Base-by-base conservation (phyloP, 2,113 vertebrate genomes). In the Rhinopomastus cyanomelas region DNA sequence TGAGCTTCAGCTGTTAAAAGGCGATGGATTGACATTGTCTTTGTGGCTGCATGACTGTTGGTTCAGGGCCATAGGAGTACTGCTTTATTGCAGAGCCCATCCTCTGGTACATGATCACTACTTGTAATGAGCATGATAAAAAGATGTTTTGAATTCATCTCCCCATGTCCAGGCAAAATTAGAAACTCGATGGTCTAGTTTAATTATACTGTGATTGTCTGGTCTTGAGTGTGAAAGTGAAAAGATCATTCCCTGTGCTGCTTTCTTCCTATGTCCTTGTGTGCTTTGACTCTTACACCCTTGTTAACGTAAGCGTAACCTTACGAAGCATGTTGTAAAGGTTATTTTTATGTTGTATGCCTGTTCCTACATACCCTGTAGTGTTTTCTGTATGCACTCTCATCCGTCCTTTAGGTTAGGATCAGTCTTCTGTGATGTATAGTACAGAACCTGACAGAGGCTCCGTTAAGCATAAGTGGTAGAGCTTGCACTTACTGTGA, bases 21-120 rank as follows among this genome's bases (percentile, higher is more conserved):
- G 21, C 1, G 0, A 13, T 26, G 34, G 32, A 52, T 85, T 78
- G 84, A 32, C 22, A 12, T 32, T 87, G 4, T 81, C 1, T 0
- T 52, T 64, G 7, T 62, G 62, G 48, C 48, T 92, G 16, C 11
- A 4, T 66, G 42, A 62, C 11, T 55, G 27, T 15, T 69, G 19
- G 21, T 56, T 86, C 30, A 39, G n/a, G 42, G 51, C 30, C n/a
- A 22, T 53, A 56, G 72, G 7, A 65, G 3, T 7, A 4, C 29
- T 68, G 49, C 44, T 76, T 87, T 60, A 26, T 36, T 64, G 30
- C 8, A 6, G 51, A 12, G 51, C 34, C 49, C 9, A 17, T 69
- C 42, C 20, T 7, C 14, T 56, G 4, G 52, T 85, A 72, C 10
- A 3, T 30, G 46, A 26, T 73, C 16, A 2, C 32, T 69, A 5